These are phyloP conservation scores for Siderastrea radians DNA, from an alignment of 92 coral and sea anemone species.

Conservation along the genomic window DNA sequence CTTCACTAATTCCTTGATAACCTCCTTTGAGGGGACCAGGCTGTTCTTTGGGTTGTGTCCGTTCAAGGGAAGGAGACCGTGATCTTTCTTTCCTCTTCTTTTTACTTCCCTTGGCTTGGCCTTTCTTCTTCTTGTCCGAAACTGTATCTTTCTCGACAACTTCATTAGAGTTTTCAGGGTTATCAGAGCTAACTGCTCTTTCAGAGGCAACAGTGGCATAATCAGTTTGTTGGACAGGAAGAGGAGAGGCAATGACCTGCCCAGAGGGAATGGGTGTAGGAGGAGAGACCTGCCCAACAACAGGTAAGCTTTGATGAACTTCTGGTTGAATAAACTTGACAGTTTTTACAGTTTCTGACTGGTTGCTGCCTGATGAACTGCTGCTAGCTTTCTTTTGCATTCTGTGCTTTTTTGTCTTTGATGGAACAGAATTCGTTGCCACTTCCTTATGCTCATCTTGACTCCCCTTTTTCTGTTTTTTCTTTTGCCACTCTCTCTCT, in stretches of 20 bases:
- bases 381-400: conserved; percentile 54
- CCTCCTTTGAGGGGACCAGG: not conserved
- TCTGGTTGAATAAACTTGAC: conserved; percentile 91
- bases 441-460: conserved; percentile 8
- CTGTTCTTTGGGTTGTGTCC: conserved; percentile 31
- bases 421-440: not conserved
- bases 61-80: conserved; percentile 73
- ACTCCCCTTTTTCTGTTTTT: conserved; percentile 9
- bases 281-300: conserved; percentile 78
- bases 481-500: not conserved
- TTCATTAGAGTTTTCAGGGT: conserved; percentile 1
- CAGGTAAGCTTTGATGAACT: conserved; percentile 64
- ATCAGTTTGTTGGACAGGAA: conserved; percentile 62
- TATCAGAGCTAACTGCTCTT: not conserved
- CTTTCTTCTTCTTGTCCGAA: conserved; percentile 38
- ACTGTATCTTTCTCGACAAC: conserved; percentile 5
- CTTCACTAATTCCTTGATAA: conserved; percentile 10
- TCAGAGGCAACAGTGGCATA: not conserved
- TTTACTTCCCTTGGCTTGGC: conserved; percentile 33
- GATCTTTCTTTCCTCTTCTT: conserved; percentile 71
- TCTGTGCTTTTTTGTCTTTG: conserved; percentile 60
- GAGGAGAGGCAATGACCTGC: conserved; percentile 81
- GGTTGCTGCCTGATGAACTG: conserved; percentile 70
- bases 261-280: conserved; percentile 90
- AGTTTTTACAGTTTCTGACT: conserved; percentile 45